Evolutionary conservation across 1,140 invertebrate species (phyloP).

Genomic region (Brachionus rubens): DNA sequence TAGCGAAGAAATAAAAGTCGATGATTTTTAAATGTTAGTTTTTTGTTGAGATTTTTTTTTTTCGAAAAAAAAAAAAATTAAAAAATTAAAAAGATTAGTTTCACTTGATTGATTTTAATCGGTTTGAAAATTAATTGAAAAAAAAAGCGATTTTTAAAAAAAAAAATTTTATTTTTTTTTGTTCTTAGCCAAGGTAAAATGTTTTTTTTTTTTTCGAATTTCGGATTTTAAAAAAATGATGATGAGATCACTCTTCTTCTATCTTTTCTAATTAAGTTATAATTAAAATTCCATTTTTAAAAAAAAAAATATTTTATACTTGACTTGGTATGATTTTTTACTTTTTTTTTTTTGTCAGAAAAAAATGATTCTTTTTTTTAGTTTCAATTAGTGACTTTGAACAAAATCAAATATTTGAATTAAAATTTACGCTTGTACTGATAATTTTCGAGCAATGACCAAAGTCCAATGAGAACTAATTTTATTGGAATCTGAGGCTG

Average conservation of each 20-base stretch:
- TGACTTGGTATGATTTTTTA: constrained; percentile 5
- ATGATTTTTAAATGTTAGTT: constrained; percentile 16
- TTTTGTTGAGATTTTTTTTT: constrained; percentile 2
- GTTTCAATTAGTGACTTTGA: no score
- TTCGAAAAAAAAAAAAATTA: not conserved
- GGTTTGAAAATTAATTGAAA: no score
- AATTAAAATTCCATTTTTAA: constrained; percentile 37
- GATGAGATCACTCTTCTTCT: no score
- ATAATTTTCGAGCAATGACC: no score
- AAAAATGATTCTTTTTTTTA: no score
- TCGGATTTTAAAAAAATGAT: no score
- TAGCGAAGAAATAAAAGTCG: not conserved
- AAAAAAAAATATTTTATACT: constrained; percentile 9
- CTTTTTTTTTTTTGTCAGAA: not conserved
- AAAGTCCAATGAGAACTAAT: no score
- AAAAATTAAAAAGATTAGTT: constrained; percentile 1
- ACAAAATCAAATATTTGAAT: no score
- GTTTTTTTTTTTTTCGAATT: no score
- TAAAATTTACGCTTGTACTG: no score
- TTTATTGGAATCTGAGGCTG: no score
- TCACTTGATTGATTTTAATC: constrained; percentile 35
- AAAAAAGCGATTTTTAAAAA: no score
- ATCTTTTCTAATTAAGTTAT: constrained; percentile 25
- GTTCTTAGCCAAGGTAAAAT: not conserved
- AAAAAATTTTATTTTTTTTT: not conserved